phyloP scores from a whole-genome alignment of 2,888 invertebrate genomes.

The Pseudococcus viburni region DNA sequence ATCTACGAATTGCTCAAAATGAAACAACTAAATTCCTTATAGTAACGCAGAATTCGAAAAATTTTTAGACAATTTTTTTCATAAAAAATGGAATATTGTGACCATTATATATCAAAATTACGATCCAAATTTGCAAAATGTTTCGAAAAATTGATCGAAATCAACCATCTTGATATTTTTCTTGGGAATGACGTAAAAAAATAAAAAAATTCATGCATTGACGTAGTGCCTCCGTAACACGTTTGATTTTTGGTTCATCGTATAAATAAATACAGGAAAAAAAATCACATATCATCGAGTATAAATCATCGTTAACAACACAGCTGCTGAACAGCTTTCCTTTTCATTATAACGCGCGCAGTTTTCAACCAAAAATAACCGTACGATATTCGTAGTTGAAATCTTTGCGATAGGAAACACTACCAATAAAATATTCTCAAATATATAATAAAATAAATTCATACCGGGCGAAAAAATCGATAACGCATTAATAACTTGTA shows the following conservation, averaged over 20 bases:
- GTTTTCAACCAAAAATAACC: not conserved
- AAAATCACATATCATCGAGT: not conserved
- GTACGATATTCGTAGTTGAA: not conserved
- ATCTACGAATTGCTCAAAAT: not conserved
- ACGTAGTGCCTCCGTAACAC: conserved; percentile 45
- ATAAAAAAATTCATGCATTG: conserved; percentile 35
- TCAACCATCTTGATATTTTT: conserved; percentile 4
- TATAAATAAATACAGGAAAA: not conserved
- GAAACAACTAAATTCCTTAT: not conserved
- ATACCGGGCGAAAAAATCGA: conserved; percentile 24
- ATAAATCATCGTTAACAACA: not conserved
- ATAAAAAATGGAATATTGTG: not conserved
- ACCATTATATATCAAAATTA: not conserved
- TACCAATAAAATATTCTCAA: conserved; percentile 33
- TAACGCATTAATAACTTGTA: conserved; percentile 62
- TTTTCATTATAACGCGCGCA: not conserved
- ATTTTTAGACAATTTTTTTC: no score
- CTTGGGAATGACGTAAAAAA: conserved; percentile 58
- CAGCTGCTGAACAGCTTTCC: conserved; percentile 15
- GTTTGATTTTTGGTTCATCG: not conserved
- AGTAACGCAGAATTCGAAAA: no score
- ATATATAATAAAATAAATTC: not conserved
- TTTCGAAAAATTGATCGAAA: not conserved
- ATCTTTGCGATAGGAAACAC: conserved; percentile 21
- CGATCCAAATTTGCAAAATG: not conserved